Conservation (phyloP, 2,888 invertebrate species). For the Bembecia ichneumoniformis region DNA sequence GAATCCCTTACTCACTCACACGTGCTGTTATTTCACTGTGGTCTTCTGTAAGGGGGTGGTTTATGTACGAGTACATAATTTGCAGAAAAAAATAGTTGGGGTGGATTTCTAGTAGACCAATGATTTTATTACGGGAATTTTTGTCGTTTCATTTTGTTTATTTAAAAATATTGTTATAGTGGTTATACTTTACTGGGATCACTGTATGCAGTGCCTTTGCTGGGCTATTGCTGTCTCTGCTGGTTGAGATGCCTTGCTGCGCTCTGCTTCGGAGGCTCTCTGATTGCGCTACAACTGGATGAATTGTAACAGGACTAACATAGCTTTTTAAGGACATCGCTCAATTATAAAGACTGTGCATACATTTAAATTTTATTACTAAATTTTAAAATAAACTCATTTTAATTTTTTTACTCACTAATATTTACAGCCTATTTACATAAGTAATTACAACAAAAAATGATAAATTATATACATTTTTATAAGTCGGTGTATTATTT, state of each 20-base stretch:
- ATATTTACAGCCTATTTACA: constrained; percentile 61
- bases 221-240: constrained; percentile 61
- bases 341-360: neutral
- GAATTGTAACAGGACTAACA: too few relatives aligned
- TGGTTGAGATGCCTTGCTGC: constrained; percentile 75
- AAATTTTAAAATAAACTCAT: neutral
- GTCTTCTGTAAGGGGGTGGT: too few relatives aligned
- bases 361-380: neutral
- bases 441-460: constrained; percentile 10
- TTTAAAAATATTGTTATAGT: constrained; percentile 34
- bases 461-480: constrained; percentile 5
- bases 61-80: too few relatives aligned
- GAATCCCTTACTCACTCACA: too few relatives aligned
- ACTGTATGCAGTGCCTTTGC: constrained; percentile 44
- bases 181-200: constrained; percentile 66
- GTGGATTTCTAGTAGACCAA: too few relatives aligned
- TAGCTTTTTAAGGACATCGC: too few relatives aligned
- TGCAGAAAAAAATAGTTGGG: too few relatives aligned
- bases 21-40: too few relatives aligned
- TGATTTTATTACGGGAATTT: too few relatives aligned
- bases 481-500: neutral
- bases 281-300: constrained; percentile 30
- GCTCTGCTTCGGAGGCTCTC: constrained; percentile 65
- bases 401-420: constrained; percentile 6
- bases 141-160: too few relatives aligned